A percentile compares a stretch with the other conserved stretches of the same genome.
phyloP scores from a whole-genome alignment of 2,888 invertebrate species.

The Eupithecia inturbata region DNA sequence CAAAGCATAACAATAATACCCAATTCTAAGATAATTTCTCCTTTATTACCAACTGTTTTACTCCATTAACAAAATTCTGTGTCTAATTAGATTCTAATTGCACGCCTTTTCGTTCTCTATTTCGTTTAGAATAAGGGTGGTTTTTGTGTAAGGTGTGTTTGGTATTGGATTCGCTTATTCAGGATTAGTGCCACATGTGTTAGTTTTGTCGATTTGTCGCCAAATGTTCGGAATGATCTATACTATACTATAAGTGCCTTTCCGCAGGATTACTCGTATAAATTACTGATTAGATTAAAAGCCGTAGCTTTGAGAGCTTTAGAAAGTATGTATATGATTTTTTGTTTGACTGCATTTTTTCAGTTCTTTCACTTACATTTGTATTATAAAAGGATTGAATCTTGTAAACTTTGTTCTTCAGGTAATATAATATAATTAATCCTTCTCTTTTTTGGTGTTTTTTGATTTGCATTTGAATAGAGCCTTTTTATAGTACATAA shows the following conservation, averaged over 20 bases:
- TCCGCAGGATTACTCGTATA: slow-evolving; percentile 7
- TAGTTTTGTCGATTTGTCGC: slow-evolving; percentile 51
- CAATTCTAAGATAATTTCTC: slow-evolving; percentile 52
- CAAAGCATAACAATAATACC: slow-evolving; percentile 26
- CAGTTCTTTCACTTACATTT: not conserved
- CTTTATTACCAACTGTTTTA: slow-evolving; percentile 63
- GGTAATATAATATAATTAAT: not conserved
- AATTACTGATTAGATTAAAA: not conserved
- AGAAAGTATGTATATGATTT: not conserved
- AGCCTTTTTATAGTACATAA: too few species aligned
- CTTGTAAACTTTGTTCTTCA: not conserved
- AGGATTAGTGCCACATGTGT: slow-evolving; percentile 63
- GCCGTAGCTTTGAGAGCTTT: not conserved
- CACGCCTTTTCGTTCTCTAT: slow-evolving; percentile 40
- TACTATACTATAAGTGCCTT: not conserved
- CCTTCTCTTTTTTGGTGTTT: not conserved
- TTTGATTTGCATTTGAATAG: not conserved
- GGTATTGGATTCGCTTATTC: slow-evolving; percentile 59
- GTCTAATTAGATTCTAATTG: slow-evolving; percentile 59
- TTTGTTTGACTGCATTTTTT: not conserved
- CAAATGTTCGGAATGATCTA: slow-evolving; percentile 34
- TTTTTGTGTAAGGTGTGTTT: slow-evolving; percentile 45
- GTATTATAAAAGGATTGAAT: not conserved
- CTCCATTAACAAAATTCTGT: slow-evolving; percentile 59
- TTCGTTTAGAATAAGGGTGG: slow-evolving; percentile 38